Base-by-base conservation (phyloP, 1,140 invertebrate species). In the Brachionus manjavacas region DNA sequence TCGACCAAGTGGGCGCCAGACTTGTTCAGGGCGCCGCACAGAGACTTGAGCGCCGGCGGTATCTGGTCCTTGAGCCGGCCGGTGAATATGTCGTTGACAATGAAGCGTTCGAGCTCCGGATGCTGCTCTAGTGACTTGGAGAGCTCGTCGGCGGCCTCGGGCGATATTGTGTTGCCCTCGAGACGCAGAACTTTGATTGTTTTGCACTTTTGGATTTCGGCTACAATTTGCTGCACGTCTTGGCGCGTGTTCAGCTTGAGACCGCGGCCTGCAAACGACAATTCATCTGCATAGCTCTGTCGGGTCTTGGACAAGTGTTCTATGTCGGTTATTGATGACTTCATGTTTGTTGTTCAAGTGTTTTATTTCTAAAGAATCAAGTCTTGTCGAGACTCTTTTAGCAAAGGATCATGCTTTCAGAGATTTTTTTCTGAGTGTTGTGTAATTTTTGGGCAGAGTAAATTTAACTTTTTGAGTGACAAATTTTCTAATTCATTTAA, bases 1-100 rank as follows among this genome's bases (percentile, higher is more conserved):
- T 95, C 94, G 0, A 93, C 92, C 0, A 99, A 91, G 3, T 92
- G 90, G 2, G 95, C 94, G 2, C 92, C 92, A 0, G 95, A 94
- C 9, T 88, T 86, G 76, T 95, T 94, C 68, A 99, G 92, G 4
- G 94, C 96, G 25, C 66, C 81, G 39, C 81, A 68, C 3, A 84
- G 7, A 11, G 41, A 84, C 43, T 41, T 68, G 86, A 99, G 89
- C 28, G 96, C 95, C 84, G 92, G 90, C 4, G 97, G 97, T 87
- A 99, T 99, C 91, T 99, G 97, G 16, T 93, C 92, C 89, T 98
- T 99, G 88, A 96, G 92, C 70, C 97, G 91, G 0, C 96, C 93
- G 11, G 96, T 97, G 86, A 98, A 97, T 90, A 97, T 93, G 87
- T 98, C 95, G 85, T 95, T 95, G 93, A 49, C 31, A 16, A 81